Base-by-base conservation (phyloP, 2,797 vertebrate genomes). In the Poecilia gillii region DNA sequence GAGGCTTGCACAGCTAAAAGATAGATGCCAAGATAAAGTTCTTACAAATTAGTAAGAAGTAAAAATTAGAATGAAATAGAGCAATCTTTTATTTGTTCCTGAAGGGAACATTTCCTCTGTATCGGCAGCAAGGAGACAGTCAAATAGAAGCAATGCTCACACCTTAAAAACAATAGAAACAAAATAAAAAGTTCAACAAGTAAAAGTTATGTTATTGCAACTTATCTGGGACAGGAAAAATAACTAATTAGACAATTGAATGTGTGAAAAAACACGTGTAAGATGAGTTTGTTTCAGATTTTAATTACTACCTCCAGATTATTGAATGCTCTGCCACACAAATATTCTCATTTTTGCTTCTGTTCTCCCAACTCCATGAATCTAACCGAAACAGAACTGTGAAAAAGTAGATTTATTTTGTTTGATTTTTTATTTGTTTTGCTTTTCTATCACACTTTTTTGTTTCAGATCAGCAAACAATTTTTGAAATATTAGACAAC, bases 1-100 rank as follows among this genome's bases (percentile, higher is more conserved):
- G 96, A 36, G 99, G 98, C 88, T 96, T 97, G 80, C 97, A 97
- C 28, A 99, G 92, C 99, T 99, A 78, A 14, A 80, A 80, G 89
- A 85, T 5, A 84, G 11, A 84, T 7, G 49, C 41, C 4, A 0
- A 70, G 23, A 41, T 23, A 45, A 39, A 14, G 64, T n/a, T 71
- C 39, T 45, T 18, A 51, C 49, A 51, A 36, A 64, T 64, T 64
- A 36, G 31, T 64, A 33, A 62, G 59, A 62, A 33, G 6, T 62
- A 33, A 33, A 62, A 62, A 18, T 33, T 33, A 18, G 31, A 36
- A 11, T 39, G 20, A 16, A 64, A 20, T 20, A 36, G 33, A 36
- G 33, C 13, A 59, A 59, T 64, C 1, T 6, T 64, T 20, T 20
- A 36, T 64, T 36, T 64, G 18, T 36, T 20, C 31, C 31, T 6